phyloP scores from a whole-genome alignment of 2,113 vertebrate species.

The Ploceus nigricollis region DNA sequence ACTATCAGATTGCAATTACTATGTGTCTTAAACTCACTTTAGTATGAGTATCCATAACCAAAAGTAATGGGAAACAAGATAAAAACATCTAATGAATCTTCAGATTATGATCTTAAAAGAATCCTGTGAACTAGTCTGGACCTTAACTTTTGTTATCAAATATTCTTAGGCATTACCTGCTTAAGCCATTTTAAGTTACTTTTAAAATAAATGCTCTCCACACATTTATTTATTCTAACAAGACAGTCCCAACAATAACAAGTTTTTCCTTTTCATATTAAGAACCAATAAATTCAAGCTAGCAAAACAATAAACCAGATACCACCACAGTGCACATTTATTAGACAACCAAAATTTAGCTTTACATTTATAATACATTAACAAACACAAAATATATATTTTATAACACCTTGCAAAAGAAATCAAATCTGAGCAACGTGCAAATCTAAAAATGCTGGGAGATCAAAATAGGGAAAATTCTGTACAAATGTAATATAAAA shows the following conservation, averaged over 20 bases:
- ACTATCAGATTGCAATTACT: not conserved
- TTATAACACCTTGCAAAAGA: not conserved
- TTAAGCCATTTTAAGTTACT: not conserved
- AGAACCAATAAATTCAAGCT: not conserved
- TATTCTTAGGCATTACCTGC: not conserved
- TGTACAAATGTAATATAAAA: slow-evolving; percentile 61
- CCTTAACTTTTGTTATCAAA: not conserved
- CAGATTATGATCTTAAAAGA: not conserved
- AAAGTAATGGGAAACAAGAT: not conserved
- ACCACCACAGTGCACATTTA: slow-evolving; percentile 25
- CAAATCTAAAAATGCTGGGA: slow-evolving; percentile 31
- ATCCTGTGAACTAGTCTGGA: not conserved
- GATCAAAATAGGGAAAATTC: slow-evolving; percentile 50
- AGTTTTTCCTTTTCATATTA: not conserved
- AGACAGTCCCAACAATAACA: not conserved
- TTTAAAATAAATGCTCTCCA: not conserved
- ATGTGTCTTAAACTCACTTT: not conserved
- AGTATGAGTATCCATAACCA: not conserved
- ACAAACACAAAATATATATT: slow-evolving; percentile 10
- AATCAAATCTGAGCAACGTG: not conserved
- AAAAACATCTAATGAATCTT: not conserved
- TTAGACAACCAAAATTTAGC: slow-evolving; percentile 23
- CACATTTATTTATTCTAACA: not conserved
- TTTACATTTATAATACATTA: slow-evolving; percentile 27
- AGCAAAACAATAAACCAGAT: not conserved